Evolutionary conservation across 2,113 vertebrate genomes (phyloP).

Genomic region (Neodon shergylaensis): DNA sequence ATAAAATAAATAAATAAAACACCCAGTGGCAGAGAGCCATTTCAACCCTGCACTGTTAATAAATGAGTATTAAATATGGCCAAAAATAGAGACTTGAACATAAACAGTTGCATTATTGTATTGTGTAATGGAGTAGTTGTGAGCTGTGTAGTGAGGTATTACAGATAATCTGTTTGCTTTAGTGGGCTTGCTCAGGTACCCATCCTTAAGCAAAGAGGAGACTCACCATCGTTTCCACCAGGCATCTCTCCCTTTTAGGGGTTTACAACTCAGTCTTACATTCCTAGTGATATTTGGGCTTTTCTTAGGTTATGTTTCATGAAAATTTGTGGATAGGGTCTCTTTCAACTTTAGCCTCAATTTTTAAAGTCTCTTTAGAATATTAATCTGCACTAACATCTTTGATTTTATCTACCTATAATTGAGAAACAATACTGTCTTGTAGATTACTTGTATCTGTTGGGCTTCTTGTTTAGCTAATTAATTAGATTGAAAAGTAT

Average conservation of each 20-base stretch:
- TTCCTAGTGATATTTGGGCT: constrained; percentile 66
- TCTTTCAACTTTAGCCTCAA: constrained; percentile 52
- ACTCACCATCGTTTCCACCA: constrained; percentile 79
- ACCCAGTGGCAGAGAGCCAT: constrained; percentile 61
- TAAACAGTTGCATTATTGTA: constrained; percentile 59
- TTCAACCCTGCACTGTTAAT: constrained; percentile 59
- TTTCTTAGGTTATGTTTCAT: constrained; percentile 60
- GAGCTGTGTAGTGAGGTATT: constrained; percentile 73
- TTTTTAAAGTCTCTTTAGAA: constrained; percentile 22
- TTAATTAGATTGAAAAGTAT: constrained; percentile 52
- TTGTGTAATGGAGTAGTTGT: constrained; percentile 60
- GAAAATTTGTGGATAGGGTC: neutral
- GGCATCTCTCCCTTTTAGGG: constrained; percentile 74
- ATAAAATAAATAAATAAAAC: constrained; percentile 44
- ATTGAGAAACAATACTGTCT: constrained; percentile 48
- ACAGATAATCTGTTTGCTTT: constrained; percentile 66
- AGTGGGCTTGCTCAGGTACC: constrained; percentile 68
- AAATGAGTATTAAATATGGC: constrained; percentile 72
- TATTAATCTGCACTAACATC: constrained; percentile 38
- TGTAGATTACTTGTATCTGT: constrained; percentile 43
- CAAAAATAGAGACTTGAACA: constrained; percentile 61
- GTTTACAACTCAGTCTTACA: constrained; percentile 69
- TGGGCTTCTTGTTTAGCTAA: constrained; percentile 49
- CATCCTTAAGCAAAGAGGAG: constrained; percentile 75
- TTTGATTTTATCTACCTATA: constrained; percentile 35